Percentiles rank a stretch among this genome's conserved stretches.
These are phyloP conservation scores for Lagocephalus sceleratus DNA, from an alignment of 2,797 vertebrate genomes.

Conservation along the genomic window DNA sequence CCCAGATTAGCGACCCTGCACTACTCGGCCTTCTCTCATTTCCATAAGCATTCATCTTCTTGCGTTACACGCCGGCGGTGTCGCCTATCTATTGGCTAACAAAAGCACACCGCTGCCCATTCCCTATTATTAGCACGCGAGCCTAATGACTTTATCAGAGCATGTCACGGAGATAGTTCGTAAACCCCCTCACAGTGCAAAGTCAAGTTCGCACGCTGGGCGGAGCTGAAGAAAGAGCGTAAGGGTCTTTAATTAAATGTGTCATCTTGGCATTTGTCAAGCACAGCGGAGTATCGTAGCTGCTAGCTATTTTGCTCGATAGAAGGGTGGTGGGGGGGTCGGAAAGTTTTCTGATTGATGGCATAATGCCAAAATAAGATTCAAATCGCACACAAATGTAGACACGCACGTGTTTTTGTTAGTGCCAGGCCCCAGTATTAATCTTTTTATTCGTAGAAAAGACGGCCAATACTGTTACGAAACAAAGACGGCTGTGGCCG, in stretches of 20 bases:
- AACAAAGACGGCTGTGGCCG: too few relatives aligned
- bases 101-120: conserved; percentile 48
- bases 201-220: conserved; percentile 33
- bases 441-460: too few relatives aligned
- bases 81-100: conserved; percentile 42
- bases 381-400: too few relatives aligned
- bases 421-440: too few relatives aligned
- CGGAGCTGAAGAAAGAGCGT: conserved; percentile 41
- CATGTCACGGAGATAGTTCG: conserved; percentile 39
- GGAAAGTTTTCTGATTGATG: too few relatives aligned
- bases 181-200: conserved; percentile 43
- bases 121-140: conserved; percentile 48
- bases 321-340: conserved; percentile 3
- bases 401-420: too few relatives aligned
- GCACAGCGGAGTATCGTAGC: conserved; percentile 45
- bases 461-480: too few relatives aligned
- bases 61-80: conserved; percentile 32
- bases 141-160: conserved; percentile 67
- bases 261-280: conserved; percentile 68
- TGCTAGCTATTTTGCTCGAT: conserved; percentile 36
- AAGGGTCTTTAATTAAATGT: conserved; percentile 71
- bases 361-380: background rate
- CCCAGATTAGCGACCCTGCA: conserved; percentile 52
- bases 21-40: conserved; percentile 49
- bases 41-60: conserved; percentile 51